These are phyloP conservation scores for Drosophila limbata DNA, from an alignment of 2,888 invertebrate species.

Conservation along the genomic window DNA sequence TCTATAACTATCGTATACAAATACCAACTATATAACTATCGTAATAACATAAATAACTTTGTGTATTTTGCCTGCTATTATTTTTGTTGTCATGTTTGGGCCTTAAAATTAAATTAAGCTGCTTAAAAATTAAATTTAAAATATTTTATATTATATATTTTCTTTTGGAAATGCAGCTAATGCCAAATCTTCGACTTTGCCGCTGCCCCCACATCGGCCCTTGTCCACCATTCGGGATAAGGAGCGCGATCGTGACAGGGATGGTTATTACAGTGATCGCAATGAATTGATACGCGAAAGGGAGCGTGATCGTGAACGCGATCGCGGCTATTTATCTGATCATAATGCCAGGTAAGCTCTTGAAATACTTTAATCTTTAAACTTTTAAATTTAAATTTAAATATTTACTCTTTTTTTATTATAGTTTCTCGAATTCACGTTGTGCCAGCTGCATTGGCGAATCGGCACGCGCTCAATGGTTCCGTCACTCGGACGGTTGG, in stretches of 20 bases:
- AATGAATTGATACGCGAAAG: conserved; percentile 92
- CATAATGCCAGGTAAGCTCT: conserved; percentile 89
- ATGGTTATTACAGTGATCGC: conserved; percentile 95
- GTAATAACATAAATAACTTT: background rate
- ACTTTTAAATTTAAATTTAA: background rate
- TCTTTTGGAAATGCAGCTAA: conserved; percentile 87
- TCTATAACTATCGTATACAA: conserved; percentile 20
- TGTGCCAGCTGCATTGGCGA: conserved; percentile 96
- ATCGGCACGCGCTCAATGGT: conserved; percentile 95
- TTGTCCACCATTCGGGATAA: conserved; percentile 86
- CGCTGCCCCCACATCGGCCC: conserved; percentile 90
- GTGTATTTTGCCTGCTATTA: background rate
- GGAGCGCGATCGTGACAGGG: conserved; percentile 89
- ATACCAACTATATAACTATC: conserved; percentile 19
- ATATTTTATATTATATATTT: background rate
- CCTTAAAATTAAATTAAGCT: background rate
- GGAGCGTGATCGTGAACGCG: conserved; percentile 91
- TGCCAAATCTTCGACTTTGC: conserved; percentile 93
- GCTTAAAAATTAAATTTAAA: background rate
- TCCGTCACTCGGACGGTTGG: conserved; percentile 96
- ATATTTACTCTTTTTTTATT: background rate
- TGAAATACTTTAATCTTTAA: accelerated
- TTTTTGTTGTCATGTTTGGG: conserved; percentile 25
- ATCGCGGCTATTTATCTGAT: conserved; percentile 91
- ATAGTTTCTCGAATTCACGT: conserved; percentile 87